Evolutionary conservation across 2,888 invertebrate genomes (phyloP), one percentile per base, ranked within the genome.

Genomic region (Danaus chrysippus): DNA sequence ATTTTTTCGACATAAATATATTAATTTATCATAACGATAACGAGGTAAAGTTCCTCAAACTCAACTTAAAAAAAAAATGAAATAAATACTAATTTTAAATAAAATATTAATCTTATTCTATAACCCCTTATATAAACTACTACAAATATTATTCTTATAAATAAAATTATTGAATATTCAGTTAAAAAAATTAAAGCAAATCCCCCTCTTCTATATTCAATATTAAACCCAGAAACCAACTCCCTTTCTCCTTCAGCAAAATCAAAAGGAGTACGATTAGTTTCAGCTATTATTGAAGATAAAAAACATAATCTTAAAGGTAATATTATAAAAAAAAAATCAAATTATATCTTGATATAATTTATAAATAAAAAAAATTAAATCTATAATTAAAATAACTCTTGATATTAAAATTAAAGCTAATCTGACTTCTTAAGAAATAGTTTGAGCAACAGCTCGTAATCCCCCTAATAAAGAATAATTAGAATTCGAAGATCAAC

Each of bases 201-300:
- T 10, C 93, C 92, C 0, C 93, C 93, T 74, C 93, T 92, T 89
- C 93, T 92, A 92, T 94, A 95, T 69, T 96, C 95, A 70, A 94
- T 87, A 93, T 95, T 95, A 94, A 95, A 95, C 0, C 95, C 95
- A 1, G 64, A 58, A 34, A 67, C 59, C 60, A 67, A 66, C 71
- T 96, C 95, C 65, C 94, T 95, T 73, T 95, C 95, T 0, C 95
- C 94, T 61, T 95, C 95, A 58, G 94, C 93, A 93, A 95, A 95
- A 93, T 95, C 94, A 94, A 94, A 95, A 52, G 94, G 94, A 73
- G 93, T 93, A 0, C 94, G 94, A 92, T 94, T 95, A 76, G 93
- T 93, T 82, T 95, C 94, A 9, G 94, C 94, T 79, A 94, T 92
- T 71, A 90, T 91, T 56, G 93, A 93, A 69, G 91, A 87, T 73